phyloP scores from a whole-genome alignment of 2,888 invertebrate species.

The Norana najaformis region DNA sequence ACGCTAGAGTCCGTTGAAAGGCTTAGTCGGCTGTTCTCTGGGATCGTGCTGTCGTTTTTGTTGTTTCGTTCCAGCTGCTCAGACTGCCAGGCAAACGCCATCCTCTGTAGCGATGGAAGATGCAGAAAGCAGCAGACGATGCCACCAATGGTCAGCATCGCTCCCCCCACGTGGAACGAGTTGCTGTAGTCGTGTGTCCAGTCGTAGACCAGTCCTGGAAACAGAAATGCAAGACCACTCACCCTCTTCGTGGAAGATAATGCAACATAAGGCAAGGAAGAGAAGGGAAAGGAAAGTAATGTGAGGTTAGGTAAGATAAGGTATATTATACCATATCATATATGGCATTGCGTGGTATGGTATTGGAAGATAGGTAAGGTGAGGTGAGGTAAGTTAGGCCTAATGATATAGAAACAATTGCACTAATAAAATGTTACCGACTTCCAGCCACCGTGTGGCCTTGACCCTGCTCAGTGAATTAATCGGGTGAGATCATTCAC shows the following conservation, averaged over 20 bases:
- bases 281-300: neutral
- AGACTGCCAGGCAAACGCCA: neutral
- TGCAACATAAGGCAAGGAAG: neutral
- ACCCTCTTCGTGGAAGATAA: neutral
- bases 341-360: too few relatives aligned
- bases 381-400: neutral
- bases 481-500: too few relatives aligned
- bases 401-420: too few relatives aligned
- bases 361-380: neutral
- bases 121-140: conserved; percentile 71
- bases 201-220: conserved; percentile 75
- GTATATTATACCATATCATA: too few relatives aligned
- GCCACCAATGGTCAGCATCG: conserved; percentile 82
- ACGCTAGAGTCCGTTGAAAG: too few relatives aligned
- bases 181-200: conserved; percentile 81
- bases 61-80: neutral
- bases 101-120: conserved; percentile 50
- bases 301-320: neutral
- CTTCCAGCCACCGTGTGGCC: too few relatives aligned
- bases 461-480: too few relatives aligned
- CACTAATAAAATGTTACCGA: too few relatives aligned
- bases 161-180: conserved; percentile 90
- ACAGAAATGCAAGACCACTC: neutral
- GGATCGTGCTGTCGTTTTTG: neutral
- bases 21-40: neutral